Conservation (phyloP, 2,797 vertebrate species). For the Periophthalmus magnuspinnatus region DNA sequence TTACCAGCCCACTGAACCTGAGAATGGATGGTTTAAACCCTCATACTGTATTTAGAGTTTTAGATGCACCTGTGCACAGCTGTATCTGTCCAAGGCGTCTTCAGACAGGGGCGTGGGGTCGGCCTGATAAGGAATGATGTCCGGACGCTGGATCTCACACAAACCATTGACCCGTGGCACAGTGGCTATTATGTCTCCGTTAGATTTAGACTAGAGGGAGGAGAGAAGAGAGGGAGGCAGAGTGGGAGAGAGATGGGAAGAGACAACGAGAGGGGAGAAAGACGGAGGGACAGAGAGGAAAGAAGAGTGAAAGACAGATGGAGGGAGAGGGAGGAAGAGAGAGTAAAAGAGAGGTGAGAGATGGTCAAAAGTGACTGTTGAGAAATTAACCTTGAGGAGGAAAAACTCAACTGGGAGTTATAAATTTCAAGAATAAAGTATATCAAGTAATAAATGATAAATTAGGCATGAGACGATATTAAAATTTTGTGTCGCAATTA, state of each 20-base stretch:
- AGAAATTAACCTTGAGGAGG: conserved; percentile 4
- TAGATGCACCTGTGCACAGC: conserved; percentile 88
- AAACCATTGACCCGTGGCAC: conserved; percentile 93
- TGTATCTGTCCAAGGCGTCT: conserved; percentile 89
- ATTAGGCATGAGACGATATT: too few species aligned
- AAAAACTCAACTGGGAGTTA: neutral
- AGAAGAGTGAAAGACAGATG: too few species aligned
- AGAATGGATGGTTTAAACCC: neutral
- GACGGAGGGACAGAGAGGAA: too few species aligned
- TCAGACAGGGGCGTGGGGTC: conserved; percentile 86
- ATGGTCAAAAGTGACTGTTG: neutral
- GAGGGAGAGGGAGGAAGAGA: too few species aligned
- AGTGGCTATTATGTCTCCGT: conserved; percentile 87
- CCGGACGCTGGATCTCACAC: conserved; percentile 88
- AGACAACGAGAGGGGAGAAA: neutral
- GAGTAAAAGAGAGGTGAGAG: neutral
- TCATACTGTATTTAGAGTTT: neutral
- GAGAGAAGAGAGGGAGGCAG: conserved; percentile 1
- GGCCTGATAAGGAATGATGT: conserved; percentile 94
- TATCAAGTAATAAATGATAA: too few species aligned
- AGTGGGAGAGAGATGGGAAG: neutral
- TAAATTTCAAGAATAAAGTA: too few species aligned
- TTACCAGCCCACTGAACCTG: neutral
- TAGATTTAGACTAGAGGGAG: conserved; percentile 84
- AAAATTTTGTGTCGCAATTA: too few species aligned